These are phyloP conservation scores for Mormyrus lacerda DNA, from an alignment of 2,113 vertebrate genomes.

Conservation along the genomic window DNA sequence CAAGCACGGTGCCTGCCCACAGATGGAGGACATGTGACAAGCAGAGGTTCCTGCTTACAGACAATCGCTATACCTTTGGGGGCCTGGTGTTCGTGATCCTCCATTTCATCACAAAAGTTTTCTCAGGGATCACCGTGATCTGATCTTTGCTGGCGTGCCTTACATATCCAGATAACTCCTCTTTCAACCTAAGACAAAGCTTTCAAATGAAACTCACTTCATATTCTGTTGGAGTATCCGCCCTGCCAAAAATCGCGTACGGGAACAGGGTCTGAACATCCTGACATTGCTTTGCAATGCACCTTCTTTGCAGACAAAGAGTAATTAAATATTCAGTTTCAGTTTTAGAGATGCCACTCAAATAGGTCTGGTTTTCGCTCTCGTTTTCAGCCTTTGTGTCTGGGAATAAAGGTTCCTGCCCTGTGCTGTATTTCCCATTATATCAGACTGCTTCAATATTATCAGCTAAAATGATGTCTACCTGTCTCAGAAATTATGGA, in stretches of 20 bases:
- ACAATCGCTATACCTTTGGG: background rate
- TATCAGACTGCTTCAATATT: background rate
- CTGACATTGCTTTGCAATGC: background rate
- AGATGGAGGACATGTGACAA: background rate
- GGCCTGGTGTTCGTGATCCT: background rate
- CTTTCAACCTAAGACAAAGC: background rate
- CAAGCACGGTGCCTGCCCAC: background rate
- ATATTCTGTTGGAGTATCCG: background rate
- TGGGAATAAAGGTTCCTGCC: background rate
- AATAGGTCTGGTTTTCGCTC: background rate
- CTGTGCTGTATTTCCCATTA: background rate
- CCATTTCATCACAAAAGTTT: background rate
- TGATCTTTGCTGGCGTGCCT: background rate
- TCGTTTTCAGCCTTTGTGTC: background rate
- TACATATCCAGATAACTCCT: background rate
- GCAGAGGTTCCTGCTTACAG: background rate
- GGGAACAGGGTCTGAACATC: background rate
- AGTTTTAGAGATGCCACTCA: background rate
- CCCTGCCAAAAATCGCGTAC: background rate
- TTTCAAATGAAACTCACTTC: background rate
- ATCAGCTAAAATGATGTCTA: background rate
- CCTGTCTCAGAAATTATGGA: background rate
- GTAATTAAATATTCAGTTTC: background rate
- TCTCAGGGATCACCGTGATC: background rate
- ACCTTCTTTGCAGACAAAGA: background rate